Percentiles rank a stretch among this genome's conserved stretches.
phyloP scores from a whole-genome alignment of 35 echinoderm and acorn worm species.

The Lytechinus pictus region DNA sequence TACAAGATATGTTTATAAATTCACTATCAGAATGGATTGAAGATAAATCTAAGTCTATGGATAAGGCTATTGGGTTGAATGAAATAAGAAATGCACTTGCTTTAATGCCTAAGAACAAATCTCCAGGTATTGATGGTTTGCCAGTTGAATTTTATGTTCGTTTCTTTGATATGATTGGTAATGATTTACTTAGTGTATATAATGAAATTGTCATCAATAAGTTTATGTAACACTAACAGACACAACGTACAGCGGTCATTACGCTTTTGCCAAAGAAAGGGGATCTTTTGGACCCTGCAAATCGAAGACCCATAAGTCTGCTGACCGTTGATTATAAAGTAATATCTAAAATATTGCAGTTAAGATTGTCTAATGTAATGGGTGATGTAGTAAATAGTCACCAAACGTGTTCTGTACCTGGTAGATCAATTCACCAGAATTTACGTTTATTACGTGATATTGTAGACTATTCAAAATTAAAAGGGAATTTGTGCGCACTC shows the following conservation, averaged over 20 bases:
- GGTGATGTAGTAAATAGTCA: slow-evolving; percentile 40
- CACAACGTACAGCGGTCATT: slow-evolving; percentile 43
- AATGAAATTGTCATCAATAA: slow-evolving; percentile 24
- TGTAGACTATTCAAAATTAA: not conserved
- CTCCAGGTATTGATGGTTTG: slow-evolving; percentile 63
- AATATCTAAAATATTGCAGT: slow-evolving; percentile 57
- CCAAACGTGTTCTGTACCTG: slow-evolving; percentile 66
- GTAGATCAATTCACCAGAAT: slow-evolving; percentile 60
- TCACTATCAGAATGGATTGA: not conserved
- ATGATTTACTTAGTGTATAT: slow-evolving; percentile 31
- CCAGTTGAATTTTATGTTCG: slow-evolving; percentile 51
- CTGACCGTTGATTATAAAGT: slow-evolving; percentile 65
- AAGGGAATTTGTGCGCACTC: slow-evolving; percentile 8
- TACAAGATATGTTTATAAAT: not conserved
- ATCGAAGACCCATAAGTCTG: slow-evolving; percentile 54
- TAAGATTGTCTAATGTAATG: slow-evolving; percentile 52
- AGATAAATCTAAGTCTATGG: not conserved
- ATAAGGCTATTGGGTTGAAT: not conserved
- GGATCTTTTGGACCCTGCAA: not conserved
- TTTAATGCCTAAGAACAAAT: slow-evolving; percentile 43
- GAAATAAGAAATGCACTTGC: not conserved
- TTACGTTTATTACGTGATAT: slow-evolving; percentile 55
- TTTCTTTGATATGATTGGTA: slow-evolving; percentile 32
- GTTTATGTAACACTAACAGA: not conserved
- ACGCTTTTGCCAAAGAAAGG: slow-evolving; percentile 49